Conservation (phyloP, 2,113 vertebrate genomes). For the Xiphophorus maculatus region DNA sequence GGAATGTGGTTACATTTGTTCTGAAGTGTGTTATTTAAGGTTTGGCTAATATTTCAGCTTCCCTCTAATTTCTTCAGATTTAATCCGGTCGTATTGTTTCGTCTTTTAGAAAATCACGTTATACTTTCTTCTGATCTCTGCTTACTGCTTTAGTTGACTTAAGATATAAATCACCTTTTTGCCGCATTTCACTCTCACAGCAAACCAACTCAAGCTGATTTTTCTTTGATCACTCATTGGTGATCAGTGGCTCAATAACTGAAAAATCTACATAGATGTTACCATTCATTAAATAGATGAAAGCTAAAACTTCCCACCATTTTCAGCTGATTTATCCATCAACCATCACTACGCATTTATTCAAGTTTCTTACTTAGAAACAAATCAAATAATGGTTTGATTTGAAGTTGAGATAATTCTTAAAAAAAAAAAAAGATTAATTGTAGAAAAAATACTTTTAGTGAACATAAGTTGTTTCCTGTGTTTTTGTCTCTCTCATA, state of each 20-base stretch:
- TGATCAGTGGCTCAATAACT: no score
- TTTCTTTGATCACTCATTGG: no score
- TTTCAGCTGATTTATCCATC: no score
- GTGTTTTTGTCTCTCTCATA: conserved; percentile 71
- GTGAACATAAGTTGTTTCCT: not conserved
- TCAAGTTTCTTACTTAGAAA: not conserved
- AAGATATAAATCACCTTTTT: not conserved
- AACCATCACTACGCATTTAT: not conserved
- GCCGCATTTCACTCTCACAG: not conserved
- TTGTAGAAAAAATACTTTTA: not conserved
- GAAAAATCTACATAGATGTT: not conserved
- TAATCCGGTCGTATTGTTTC: not conserved
- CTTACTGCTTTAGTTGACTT: not conserved
- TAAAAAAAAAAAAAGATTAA: no score
- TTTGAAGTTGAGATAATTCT: not conserved
- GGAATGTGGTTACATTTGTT: not conserved
- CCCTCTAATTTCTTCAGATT: conserved; percentile 28
- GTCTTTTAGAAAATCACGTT: no score
- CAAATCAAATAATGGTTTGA: not conserved
- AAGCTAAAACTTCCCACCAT: not conserved
- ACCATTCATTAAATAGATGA: not conserved
- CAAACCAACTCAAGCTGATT: no score
- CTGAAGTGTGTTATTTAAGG: not conserved
- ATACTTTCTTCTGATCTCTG: conserved; percentile 10
- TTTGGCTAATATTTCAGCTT: conserved; percentile 29